Base-by-base conservation (phyloP, 2,888 invertebrate species). In the Geophilus truncorum region DNA sequence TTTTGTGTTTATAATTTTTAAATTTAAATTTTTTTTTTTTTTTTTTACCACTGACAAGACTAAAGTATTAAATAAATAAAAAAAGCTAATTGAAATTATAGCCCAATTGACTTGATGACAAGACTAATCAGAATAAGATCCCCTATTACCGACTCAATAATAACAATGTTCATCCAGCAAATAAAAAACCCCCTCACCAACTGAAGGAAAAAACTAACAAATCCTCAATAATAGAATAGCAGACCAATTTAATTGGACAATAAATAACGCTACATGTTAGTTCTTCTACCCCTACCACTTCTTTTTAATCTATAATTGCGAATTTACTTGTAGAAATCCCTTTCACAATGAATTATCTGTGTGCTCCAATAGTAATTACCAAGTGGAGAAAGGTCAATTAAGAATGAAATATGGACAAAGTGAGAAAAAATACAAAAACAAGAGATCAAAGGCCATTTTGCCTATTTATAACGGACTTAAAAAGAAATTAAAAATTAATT, bases 381-480 rank as follows among this genome's bases (percentile, higher is more conserved):
- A 70, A 70, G 70, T 70, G 70, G 25, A 70, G 70, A 70, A 70
- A 70, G 70, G 70, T 70, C 70, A 70, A 70, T 70, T 70, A 70
- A 70, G 70, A 70, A 70, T 70, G 70, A 70, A 70, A 70, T 70
- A 70, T 70, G 28, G 25, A 70, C 25, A 51, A 51, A 51, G 21
- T 18, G 18, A 18, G 18, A 18, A n/a, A 45, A 70, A 15, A 28
- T 25, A 28, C 9, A 28, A 28, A 70, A 70, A 70, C 23, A 1
- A 0, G 15, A 70, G 70, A 70, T 70, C 70, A 70, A 70, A 70
- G 70, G 70, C 70, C 25, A 70, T 28, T 70, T 70, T 70, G 25
- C 70, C 70, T 70, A 70, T 70, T 70, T 70, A 70, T 70, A 70
- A 70, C 51, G 18, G 25, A 70, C 25, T 70, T 70, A 70, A 70